These are phyloP conservation scores for Gonatopus flavifemur DNA, from an alignment of 1,140 invertebrate genomes.

Conservation along the genomic window DNA sequence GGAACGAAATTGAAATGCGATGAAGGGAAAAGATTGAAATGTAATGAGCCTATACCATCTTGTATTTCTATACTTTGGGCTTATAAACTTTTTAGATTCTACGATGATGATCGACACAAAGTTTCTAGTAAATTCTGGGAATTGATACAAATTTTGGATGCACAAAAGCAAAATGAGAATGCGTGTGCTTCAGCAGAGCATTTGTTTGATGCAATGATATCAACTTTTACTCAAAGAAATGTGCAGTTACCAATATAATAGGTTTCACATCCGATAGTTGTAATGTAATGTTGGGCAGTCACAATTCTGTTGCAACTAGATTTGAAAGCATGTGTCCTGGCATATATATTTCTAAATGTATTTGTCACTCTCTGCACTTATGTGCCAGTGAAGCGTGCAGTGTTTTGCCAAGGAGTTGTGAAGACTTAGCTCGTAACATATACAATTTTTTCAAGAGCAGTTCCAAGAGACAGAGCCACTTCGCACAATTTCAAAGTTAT, in stretches of 20 bases:
- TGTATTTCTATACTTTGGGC: too few species aligned
- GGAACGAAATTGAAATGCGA: too few species aligned
- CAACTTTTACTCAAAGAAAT: conserved; percentile 20
- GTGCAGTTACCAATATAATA: conserved; percentile 37
- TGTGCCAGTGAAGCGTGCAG: conserved; percentile 20
- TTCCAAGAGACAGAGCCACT: conserved; percentile 9
- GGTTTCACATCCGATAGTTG: conserved; percentile 43
- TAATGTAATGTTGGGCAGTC: conserved; percentile 41
- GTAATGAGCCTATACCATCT: too few species aligned
- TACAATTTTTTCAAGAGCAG: conserved; percentile 12
- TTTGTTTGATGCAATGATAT: conserved; percentile 27
- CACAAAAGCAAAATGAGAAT: conserved; percentile 8
- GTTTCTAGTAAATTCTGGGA: conserved; percentile 19
- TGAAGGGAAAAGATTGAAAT: too few species aligned
- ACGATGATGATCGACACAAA: conserved; percentile 7
- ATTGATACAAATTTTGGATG: conserved; percentile 27
- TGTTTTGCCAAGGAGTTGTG: conserved; percentile 11
- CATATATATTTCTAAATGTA: conserved; percentile 42
- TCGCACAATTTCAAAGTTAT: conserved; percentile 14
- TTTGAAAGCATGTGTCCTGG: conserved; percentile 29
- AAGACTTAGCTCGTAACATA: conserved; percentile 15
- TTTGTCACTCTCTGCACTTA: conserved; percentile 31
- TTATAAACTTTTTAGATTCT: conserved; percentile 7
- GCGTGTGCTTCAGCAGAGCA: conserved; percentile 32
- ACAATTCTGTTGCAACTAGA: conserved; percentile 37